A percentile compares a stretch with the other conserved stretches of the same genome.
Evolutionary conservation across 2,888 invertebrate genomes (phyloP).

Genomic region (Tipula helvola): DNA sequence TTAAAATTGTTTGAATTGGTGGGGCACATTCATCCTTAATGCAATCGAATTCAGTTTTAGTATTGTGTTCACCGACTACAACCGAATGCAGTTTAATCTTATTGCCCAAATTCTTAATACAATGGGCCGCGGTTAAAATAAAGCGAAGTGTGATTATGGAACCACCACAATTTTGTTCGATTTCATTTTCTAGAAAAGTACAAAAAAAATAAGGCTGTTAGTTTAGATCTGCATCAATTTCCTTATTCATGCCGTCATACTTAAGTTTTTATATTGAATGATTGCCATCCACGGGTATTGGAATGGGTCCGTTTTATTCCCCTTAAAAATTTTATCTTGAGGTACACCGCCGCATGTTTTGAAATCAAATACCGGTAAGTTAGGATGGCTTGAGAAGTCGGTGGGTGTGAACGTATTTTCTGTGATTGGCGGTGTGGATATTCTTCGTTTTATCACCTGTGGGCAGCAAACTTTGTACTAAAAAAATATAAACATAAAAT

Average conservation of each 20-base stretch:
- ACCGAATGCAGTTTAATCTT: constrained; percentile 17
- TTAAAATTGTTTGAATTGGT: constrained; percentile 30
- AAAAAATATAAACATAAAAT: not conserved
- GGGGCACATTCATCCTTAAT: constrained; percentile 27
- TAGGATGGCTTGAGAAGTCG: not conserved
- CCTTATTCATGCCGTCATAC: constrained; percentile 9
- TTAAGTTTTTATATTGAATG: constrained; percentile 41
- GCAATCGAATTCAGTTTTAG: constrained; percentile 20
- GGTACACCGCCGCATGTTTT: constrained; percentile 43
- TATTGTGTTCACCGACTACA: constrained; percentile 24
- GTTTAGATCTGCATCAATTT: not conserved
- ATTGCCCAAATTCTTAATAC: constrained; percentile 17
- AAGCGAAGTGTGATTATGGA: constrained; percentile 26
- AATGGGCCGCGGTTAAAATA: constrained; percentile 30
- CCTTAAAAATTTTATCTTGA: constrained; percentile 45
- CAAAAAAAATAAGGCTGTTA: not conserved
- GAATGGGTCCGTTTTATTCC: constrained; percentile 44
- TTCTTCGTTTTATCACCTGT: not conserved
- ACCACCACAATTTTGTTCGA: constrained; percentile 23
- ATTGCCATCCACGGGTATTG: constrained; percentile 69
- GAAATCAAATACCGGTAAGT: not conserved
- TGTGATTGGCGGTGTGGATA: not conserved
- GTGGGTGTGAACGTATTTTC: not conserved
- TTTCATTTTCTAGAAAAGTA: not conserved
- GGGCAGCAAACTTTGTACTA: not conserved